Evolutionary conservation across 2,888 invertebrate genomes (phyloP).

Genomic region (Limenitis camilla): DNA sequence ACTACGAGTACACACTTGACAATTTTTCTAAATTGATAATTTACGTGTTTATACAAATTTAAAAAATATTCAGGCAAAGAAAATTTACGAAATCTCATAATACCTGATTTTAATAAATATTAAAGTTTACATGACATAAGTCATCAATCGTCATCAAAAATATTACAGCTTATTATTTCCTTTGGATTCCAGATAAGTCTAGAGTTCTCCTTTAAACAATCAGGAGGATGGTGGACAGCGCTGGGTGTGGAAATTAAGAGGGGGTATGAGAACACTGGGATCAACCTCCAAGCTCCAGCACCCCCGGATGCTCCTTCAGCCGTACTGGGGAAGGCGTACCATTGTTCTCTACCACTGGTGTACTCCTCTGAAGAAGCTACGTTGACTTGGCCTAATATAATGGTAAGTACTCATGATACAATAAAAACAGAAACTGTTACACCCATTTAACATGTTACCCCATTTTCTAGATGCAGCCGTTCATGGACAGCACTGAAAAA

Average conservation of each 20-base stretch:
- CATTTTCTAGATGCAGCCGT: conserved; percentile 66
- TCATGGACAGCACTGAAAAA: conserved; percentile 63
- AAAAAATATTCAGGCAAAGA: too few species aligned
- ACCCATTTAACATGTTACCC: neutral
- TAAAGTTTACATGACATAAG: too few species aligned
- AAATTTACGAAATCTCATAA: too few species aligned
- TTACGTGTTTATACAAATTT: too few species aligned
- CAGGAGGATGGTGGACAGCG: conserved; percentile 70
- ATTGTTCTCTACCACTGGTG: conserved; percentile 66
- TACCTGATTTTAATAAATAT: too few species aligned
- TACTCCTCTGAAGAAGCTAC: conserved; percentile 66
- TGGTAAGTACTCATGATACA: conserved; percentile 42
- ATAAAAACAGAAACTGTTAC: neutral
- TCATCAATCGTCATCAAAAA: too few species aligned
- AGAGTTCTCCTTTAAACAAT: conserved; percentile 73
- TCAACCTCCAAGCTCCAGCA: conserved; percentile 50
- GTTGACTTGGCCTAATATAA: conserved; percentile 65
- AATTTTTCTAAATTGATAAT: too few species aligned
- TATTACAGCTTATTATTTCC: neutral
- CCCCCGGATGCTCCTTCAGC: conserved; percentile 65
- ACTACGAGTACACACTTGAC: too few species aligned
- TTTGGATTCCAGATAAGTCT: conserved; percentile 54
- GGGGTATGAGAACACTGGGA: conserved; percentile 51
- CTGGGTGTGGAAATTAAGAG: conserved; percentile 73
- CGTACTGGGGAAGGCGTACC: conserved; percentile 71